phyloP scores from a whole-genome alignment of 2,797 vertebrate species.

The Caiman crocodilus region DNA sequence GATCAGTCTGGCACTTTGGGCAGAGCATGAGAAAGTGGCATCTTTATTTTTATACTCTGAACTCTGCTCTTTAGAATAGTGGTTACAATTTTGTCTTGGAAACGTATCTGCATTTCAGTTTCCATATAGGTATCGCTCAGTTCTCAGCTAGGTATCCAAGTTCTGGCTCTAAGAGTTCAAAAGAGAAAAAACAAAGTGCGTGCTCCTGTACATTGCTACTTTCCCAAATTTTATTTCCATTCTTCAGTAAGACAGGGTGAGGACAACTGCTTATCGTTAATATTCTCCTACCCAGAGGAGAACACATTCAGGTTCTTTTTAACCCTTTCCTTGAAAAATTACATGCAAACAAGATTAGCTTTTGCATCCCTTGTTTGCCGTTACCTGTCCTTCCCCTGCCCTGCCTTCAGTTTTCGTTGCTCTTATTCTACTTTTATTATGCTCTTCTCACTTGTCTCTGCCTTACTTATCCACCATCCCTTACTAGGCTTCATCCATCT shows the following conservation, averaged over 20 bases:
- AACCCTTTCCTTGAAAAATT: neutral
- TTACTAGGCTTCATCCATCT: neutral
- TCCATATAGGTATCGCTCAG: neutral
- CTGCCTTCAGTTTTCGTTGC: neutral
- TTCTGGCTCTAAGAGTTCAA: neutral
- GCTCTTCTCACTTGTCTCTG: neutral
- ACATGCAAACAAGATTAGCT: neutral
- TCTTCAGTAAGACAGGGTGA: neutral
- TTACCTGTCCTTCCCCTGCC: neutral
- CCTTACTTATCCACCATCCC: neutral
- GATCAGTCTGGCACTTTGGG: neutral
- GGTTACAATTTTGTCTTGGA: neutral
- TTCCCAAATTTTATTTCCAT: neutral
- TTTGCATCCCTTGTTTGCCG: neutral
- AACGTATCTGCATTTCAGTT: neutral
- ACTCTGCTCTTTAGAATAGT: neutral
- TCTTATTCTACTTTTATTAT: neutral
- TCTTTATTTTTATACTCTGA: neutral
- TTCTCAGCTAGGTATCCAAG: neutral
- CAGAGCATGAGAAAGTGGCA: neutral
- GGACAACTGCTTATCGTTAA: fast-evolving
- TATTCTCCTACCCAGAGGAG: neutral
- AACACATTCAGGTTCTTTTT: neutral
- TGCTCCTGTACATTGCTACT: neutral
- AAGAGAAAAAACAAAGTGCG: neutral